Base-by-base conservation (phyloP, 2,797 vertebrate genomes). In the Hemitrygon akajei region DNA sequence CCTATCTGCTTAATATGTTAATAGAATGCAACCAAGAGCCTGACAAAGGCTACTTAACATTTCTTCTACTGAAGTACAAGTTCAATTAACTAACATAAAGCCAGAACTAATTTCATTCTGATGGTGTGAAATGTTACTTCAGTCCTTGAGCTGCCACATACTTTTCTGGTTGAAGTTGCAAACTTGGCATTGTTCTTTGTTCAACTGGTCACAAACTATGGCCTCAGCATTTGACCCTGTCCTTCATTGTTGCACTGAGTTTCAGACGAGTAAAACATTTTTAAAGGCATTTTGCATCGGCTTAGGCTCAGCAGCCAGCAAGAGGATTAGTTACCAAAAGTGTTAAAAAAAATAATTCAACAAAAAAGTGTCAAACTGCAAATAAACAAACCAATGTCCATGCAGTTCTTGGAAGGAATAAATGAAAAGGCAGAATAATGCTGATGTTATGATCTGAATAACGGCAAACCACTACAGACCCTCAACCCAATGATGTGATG, bases 391-490 rank as follows among this genome's bases (percentile, higher is more conserved):
- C 7, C n/a, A 89, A 69, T 69, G 3, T 66, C 66, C 16, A 34
- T 37, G 63, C 63, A 69, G n/a, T n/a, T 22, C 60, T 20, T 37
- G 60, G 60, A 89, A 66, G 16, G 86, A 16, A 22, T n/a, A 92
- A 75, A 75, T 92, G 71, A 92, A 30, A 87, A 58, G 25, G 7
- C n/a, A 69, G 86, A 37, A 89, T 76, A 93, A 93, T 93, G 14
- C 22, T n/a, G 27, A 58, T 56, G 91, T 71, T 76, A 25, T 93
- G 30, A 6, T 93, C 27, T 47, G 60, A 93, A 93, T 30, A 75
- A 93, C 56, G 14, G 18, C 69, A 27, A 25, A 3, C 91, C 91
- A 93, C 27, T 27, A 47, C 47, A n/a, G 69, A 40, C 47, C 16
- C 69, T 92, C 60, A 76, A 56, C 22, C 40, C 56, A 37, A 7